Percentiles rank a stretch among this genome's conserved stretches.
phyloP scores from a whole-genome alignment of 92 coral and sea anemone genomes.

The Zoanthus solanderi region DNA sequence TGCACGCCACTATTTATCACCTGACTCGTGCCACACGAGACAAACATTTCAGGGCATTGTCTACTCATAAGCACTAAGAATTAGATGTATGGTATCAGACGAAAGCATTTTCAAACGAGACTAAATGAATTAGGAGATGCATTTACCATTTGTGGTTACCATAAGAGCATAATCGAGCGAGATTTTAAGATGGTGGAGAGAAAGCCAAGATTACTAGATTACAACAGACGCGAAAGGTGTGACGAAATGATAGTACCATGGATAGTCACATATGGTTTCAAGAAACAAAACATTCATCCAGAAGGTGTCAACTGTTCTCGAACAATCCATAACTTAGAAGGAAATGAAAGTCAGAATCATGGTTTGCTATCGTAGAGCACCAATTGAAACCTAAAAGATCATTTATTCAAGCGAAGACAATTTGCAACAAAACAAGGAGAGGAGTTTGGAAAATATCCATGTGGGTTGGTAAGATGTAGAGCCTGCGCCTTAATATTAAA shows the following conservation, averaged over 20 bases:
- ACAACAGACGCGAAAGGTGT: neutral
- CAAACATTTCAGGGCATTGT: conserved; percentile 25
- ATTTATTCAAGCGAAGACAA: neutral
- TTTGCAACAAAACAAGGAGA: neutral
- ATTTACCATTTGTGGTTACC: neutral
- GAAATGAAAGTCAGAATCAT: too few species aligned
- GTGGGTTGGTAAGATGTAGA: too few species aligned
- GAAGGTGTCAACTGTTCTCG: neutral
- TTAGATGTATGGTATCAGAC: conserved; percentile 12
- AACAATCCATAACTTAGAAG: neutral
- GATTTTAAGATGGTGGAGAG: conserved; percentile 4
- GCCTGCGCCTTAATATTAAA: too few species aligned
- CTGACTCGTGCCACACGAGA: conserved; percentile 31
- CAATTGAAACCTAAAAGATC: neutral
- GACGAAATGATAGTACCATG: neutral
- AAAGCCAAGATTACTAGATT: neutral
- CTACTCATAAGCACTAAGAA: conserved; percentile 30
- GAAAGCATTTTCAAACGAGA: conserved; percentile 7
- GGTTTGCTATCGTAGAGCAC: neutral
- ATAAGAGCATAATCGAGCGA: neutral
- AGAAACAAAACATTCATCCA: neutral
- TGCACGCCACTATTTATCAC: conserved; percentile 27
- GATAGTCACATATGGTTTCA: neutral
- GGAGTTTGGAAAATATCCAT: neutral
- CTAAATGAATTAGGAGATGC: conserved; percentile 17